Evolutionary conservation across 2,888 invertebrate genomes (phyloP), one percentile per base, ranked within the genome.

Genomic region (Agrochola macilenta): DNA sequence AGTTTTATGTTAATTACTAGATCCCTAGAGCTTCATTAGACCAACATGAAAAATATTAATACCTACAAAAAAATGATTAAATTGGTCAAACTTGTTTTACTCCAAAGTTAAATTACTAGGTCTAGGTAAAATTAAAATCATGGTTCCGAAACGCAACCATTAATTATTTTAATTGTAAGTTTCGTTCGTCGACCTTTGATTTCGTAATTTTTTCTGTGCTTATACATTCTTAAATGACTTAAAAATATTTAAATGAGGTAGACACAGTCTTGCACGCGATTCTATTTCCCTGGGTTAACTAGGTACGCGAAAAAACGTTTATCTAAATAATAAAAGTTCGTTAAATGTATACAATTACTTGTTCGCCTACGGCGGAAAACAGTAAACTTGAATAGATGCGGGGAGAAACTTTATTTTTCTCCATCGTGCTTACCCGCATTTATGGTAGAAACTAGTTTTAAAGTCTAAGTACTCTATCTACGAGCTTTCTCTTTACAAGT

Each of bases 321-420:
- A 80, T 79, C 49, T 65, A 83, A 70, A 79, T 70, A 73, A 78
- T 68, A 54, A 76, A 87, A 81, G 26, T 81, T 80, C 20, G 52
- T 63, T 78, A 76, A 78, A 74, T 76, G 70, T 77, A 64, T 69
- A 69, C 64, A 77, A 80, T 76, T 76, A 76, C 65, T 82, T 73
- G 76, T 70, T 70, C 35, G 46, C 49, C 7, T 58, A 49, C 64
- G 14, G 26, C 30, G 57, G 68, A 69, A 61, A 76, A 81, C 26
- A 61, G 66, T 69, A 43, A 76, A 79, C 54, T 75, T 73, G 46
- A 74, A 70, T 79, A 81, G 49, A 78, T 43, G 74, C 64, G 68
- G 60, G 43, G 60, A 69, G 64, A n/a, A 86, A 78, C 71, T 88
- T 86, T 79, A 54, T 60, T 73, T 76, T 88, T 79, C 68, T 74